Evolutionary conservation across 1,140 invertebrate species (phyloP).

Genomic region (Pogonomyrmex californicus): DNA sequence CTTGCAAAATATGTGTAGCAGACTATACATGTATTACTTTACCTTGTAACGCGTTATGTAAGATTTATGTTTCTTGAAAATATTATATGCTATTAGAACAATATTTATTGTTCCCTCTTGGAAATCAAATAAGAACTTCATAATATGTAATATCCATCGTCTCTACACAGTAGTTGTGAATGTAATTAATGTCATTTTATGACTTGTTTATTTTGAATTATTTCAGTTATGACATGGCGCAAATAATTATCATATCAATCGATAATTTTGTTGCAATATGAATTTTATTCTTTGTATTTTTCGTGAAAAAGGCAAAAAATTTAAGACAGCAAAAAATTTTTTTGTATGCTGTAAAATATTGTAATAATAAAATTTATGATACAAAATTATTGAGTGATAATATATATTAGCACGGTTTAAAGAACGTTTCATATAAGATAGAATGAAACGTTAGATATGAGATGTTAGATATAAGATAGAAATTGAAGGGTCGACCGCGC

Average conservation of each 20-base stretch:
- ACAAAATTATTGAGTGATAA: background rate
- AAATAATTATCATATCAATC: slow-evolving; percentile 15
- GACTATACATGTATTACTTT: slow-evolving; percentile 15
- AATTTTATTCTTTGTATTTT: background rate
- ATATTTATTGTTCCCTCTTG: slow-evolving; percentile 6
- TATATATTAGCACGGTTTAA: background rate
- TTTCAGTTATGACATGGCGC: background rate
- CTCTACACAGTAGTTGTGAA: background rate
- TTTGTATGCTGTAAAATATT: slow-evolving; percentile 32
- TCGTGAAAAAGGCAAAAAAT: background rate
- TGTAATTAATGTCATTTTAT: slow-evolving; percentile 21
- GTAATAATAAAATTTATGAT: slow-evolving; percentile 32
- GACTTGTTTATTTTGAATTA: background rate
- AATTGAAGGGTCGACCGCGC: too few relatives aligned
- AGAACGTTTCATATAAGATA: background rate
- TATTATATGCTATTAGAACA: slow-evolving; percentile 12
- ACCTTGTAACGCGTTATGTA: background rate
- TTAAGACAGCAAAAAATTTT: background rate
- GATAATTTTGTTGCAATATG: background rate
- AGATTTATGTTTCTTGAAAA: slow-evolving; percentile 9
- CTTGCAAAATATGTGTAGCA: background rate
- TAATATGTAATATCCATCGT: background rate
- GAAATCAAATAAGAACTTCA: background rate
- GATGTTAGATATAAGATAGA: background rate
- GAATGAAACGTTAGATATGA: background rate